Conservation (phyloP, 2,888 invertebrate genomes). For the Synergus umbraculus region DNA sequence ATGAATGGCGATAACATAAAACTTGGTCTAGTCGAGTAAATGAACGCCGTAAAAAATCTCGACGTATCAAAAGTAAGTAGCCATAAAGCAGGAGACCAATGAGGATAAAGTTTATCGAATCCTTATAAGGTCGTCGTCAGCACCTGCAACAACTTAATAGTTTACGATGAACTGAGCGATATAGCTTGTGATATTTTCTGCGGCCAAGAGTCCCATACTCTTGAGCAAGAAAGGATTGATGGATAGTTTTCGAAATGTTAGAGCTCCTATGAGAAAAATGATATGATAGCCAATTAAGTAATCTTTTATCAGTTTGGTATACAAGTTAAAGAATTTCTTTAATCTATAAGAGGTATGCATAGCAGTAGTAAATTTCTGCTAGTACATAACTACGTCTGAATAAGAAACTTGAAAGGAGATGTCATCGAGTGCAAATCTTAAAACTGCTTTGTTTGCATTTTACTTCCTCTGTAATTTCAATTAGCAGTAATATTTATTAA, state of each 20-base stretch:
- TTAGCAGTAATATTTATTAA: neutral
- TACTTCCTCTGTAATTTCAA: neutral
- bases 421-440: neutral
- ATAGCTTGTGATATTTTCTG: neutral
- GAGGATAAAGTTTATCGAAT: slow-evolving; percentile 5
- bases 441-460: neutral
- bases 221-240: neutral
- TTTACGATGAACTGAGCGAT: neutral
- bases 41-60: neutral
- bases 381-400: slow-evolving; percentile 2
- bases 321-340: too few species aligned
- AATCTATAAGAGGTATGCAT: neutral
- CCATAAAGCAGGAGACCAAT: neutral
- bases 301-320: too few species aligned
- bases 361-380: slow-evolving; percentile 3
- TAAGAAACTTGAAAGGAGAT: slow-evolving; percentile 19
- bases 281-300: neutral
- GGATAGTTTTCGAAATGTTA: neutral
- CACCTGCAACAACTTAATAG: slow-evolving; percentile 2
- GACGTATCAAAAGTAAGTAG: slow-evolving; percentile 1
- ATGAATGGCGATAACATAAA: neutral
- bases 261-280: neutral
- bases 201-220: neutral
- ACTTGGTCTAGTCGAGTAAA: neutral
- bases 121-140: neutral